Evolutionary conservation across 2,797 vertebrate species (phyloP).

Genomic region (Micrastur ruficollis): DNA sequence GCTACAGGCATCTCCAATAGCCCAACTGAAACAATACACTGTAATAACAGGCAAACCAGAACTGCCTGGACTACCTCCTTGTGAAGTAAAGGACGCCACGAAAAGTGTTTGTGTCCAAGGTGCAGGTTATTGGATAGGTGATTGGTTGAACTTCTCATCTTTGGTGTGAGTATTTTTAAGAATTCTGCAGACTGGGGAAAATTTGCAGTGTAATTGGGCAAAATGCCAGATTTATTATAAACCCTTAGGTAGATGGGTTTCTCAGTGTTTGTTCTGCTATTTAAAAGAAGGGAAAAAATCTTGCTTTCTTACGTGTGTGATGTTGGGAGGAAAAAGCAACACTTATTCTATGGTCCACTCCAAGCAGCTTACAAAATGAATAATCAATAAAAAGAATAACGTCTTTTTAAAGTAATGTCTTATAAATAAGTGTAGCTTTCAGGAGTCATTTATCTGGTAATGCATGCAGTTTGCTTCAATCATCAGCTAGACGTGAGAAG

Average conservation of each 20-base stretch:
- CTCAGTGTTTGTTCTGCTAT: not conserved
- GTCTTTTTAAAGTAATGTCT: not conserved
- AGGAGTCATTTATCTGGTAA: not conserved
- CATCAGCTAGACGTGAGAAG: not conserved
- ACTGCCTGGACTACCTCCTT: not conserved
- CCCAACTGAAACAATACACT: not conserved
- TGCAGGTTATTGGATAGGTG: not conserved
- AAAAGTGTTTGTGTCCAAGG: not conserved
- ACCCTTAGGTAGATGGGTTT: not conserved
- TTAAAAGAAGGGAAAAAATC: not conserved
- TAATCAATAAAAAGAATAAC: not conserved
- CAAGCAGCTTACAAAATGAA: not conserved
- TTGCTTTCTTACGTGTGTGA: not conserved
- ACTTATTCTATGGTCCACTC: not conserved
- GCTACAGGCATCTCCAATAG: not conserved
- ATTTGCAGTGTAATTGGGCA: not conserved
- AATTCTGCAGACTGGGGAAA: not conserved
- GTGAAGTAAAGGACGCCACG: not conserved
- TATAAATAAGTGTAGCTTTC: not conserved
- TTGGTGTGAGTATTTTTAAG: not conserved
- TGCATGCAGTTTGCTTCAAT: not conserved
- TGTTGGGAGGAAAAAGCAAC: accelerated
- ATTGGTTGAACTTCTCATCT: not conserved
- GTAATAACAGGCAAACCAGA: not conserved
- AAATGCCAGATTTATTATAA: not conserved